These are phyloP conservation scores for cattle (Bos taurus) DNA, from an alignment of 2,113 vertebrate species.

Conservation along the genomic window DNA sequence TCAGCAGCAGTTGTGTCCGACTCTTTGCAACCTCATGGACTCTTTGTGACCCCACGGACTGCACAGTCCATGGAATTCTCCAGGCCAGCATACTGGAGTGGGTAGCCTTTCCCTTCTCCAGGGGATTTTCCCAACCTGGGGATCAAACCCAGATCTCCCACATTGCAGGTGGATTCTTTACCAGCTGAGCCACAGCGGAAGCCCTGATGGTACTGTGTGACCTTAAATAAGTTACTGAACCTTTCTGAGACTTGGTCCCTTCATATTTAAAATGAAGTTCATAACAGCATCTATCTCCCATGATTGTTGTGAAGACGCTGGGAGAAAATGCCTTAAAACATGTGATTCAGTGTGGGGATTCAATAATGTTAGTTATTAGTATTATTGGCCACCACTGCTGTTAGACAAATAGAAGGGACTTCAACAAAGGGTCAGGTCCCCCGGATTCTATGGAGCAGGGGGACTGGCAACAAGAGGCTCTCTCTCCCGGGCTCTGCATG, in stretches of 20 bases:
- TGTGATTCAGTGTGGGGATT: no score
- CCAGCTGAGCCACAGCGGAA: background rate
- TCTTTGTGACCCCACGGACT: background rate
- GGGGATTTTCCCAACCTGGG: background rate
- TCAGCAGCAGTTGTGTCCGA: background rate
- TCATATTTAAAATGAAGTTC: background rate
- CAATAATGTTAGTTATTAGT: no score
- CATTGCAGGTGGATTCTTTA: background rate
- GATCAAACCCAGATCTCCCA: accelerated
- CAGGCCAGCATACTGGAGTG: background rate
- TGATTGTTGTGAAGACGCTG: background rate
- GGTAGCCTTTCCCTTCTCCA: background rate
- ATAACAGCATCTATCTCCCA: background rate
- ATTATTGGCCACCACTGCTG: background rate
- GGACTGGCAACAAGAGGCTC: background rate
- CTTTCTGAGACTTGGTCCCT: background rate
- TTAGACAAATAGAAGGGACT: background rate
- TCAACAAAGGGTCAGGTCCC: background rate
- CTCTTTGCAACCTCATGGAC: background rate
- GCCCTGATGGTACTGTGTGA: background rate
- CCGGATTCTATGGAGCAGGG: background rate
- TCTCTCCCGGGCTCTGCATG: background rate
- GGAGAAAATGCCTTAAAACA: background rate
- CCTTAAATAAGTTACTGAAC: background rate
- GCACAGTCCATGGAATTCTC: background rate